Base-by-base conservation (phyloP, 37 sponge, comb jelly and placozoan species). In the Diacarnus erythraeanus region DNA sequence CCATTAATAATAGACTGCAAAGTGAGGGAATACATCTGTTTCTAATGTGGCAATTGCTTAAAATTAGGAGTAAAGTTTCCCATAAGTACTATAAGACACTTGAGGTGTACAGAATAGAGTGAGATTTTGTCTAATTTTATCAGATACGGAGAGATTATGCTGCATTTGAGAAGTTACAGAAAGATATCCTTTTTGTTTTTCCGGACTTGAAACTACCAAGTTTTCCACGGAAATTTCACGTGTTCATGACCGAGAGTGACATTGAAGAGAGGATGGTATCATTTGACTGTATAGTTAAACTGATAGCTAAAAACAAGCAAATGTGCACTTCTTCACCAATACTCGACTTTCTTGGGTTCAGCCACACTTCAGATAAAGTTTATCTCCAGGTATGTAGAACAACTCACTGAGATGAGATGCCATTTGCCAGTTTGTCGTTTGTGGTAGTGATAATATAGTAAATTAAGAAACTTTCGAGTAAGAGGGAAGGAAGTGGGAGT, bases 81-180 rank as follows among this genome's bases (percentile, higher is more conserved):
- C n/a, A n/a, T n/a, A n/a, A n/a, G n/a, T n/a, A n/a, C n/a, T n/a
- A n/a, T n/a, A n/a, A n/a, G n/a, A n/a, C n/a, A n/a, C n/a, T n/a
- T n/a, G n/a, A n/a, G n/a, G n/a, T n/a, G n/a, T n/a, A n/a, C n/a
- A n/a, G n/a, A n/a, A 54, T 18, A 54, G 18, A 54, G 18, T 18
- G 12, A 21, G 57, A 54, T 12, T 54, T 54, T 12, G 57, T 54
- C 57, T 18, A 54, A 54, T 54, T 21, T n/a, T n/a, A n/a, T 4
- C 69, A 91, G 92, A 88, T 86, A 6, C 80, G 76, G 59, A 54
- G 71, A 59, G 83, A 83, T 21, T 91, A 83, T 75, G 76, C 73
- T 22, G 79, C 75, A 20, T 91, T 91, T 83, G 92, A 91, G 44
- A 83, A 78, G 76, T 57, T 91, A 23, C 92, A 91, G 39, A 82